Conservation (phyloP, 2,797 vertebrate species). For the Coranthus polyacanthus region DNA sequence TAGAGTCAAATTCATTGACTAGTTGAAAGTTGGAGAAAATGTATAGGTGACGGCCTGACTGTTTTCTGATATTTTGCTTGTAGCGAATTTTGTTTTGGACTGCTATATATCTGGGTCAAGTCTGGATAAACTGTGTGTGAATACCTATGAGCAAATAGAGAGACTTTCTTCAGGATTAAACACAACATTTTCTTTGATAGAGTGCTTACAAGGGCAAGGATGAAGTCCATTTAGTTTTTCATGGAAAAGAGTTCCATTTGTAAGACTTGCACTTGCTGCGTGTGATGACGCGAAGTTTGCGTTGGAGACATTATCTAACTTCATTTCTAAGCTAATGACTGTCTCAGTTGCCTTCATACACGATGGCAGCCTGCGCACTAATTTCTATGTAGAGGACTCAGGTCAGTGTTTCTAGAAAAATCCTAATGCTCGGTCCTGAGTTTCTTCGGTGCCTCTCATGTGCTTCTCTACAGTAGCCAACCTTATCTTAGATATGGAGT, state of each 20-base stretch:
- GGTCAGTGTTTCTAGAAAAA: too few relatives aligned
- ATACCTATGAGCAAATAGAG: not conserved
- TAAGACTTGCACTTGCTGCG: too few relatives aligned
- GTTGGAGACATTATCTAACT: too few relatives aligned
- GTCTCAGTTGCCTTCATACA: too few relatives aligned
- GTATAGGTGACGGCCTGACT: constrained; percentile 1
- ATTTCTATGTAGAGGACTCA: too few relatives aligned
- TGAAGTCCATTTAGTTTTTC: constrained; percentile 23
- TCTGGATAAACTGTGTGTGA: constrained; percentile 21
- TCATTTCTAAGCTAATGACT: too few relatives aligned
- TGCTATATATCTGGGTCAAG: constrained; percentile 6
- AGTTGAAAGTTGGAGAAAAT: constrained; percentile 13
- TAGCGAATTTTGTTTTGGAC: constrained; percentile 16
- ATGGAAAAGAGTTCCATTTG: constrained; percentile 11
- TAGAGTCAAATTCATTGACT: constrained; percentile 32
- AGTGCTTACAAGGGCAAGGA: constrained; percentile 32
- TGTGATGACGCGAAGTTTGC: too few relatives aligned
- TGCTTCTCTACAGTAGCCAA: too few relatives aligned
- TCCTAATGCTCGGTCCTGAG: too few relatives aligned
- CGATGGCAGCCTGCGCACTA: too few relatives aligned
- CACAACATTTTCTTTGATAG: constrained; percentile 25
- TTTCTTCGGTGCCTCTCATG: too few relatives aligned
- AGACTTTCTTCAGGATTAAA: constrained; percentile 13
- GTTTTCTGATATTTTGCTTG: constrained; percentile 18
- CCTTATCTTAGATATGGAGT: too few relatives aligned